phyloP scores from a whole-genome alignment of 1,140 invertebrate genomes.

The Lepidurus couesii region DNA sequence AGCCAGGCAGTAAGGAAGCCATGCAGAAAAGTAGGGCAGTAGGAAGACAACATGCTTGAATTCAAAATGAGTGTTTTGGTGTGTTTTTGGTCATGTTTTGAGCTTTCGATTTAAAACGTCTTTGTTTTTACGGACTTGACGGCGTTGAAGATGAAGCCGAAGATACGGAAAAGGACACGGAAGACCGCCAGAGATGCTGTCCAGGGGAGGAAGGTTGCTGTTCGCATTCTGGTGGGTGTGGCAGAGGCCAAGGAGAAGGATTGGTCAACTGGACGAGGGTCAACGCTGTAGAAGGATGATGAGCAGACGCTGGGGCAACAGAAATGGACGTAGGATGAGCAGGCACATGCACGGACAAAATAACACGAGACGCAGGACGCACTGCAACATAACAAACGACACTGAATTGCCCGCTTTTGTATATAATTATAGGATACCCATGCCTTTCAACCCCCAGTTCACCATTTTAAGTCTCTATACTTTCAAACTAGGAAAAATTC shows the following conservation, averaged over 20 bases:
- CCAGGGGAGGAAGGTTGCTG: background rate
- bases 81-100: background rate
- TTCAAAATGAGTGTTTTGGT: background rate
- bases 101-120: background rate
- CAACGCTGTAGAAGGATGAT: background rate
- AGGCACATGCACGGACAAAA: constrained; percentile 18
- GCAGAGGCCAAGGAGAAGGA: background rate
- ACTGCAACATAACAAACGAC: constrained; percentile 21
- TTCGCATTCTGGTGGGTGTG: background rate
- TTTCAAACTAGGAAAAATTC: constrained; percentile 8
- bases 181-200: constrained; percentile 4
- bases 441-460: background rate
- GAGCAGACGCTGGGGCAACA: background rate
- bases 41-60: background rate
- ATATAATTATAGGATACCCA: background rate
- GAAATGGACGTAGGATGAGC: constrained; percentile 18
- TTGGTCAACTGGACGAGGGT: constrained; percentile 13
- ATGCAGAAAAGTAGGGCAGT: constrained; percentile 3
- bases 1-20: constrained; percentile 11
- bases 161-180: constrained; percentile 7
- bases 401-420: constrained; percentile 1
- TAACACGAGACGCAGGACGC: constrained; percentile 10
- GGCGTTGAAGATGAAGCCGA: background rate
- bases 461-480: background rate
- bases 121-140: background rate